A percentile compares a stretch with the other conserved stretches of the same genome.
These are phyloP conservation scores for Bursaphelenchus mucronatus DNA, from an alignment of 1,140 invertebrate genomes.

Conservation along the genomic window DNA sequence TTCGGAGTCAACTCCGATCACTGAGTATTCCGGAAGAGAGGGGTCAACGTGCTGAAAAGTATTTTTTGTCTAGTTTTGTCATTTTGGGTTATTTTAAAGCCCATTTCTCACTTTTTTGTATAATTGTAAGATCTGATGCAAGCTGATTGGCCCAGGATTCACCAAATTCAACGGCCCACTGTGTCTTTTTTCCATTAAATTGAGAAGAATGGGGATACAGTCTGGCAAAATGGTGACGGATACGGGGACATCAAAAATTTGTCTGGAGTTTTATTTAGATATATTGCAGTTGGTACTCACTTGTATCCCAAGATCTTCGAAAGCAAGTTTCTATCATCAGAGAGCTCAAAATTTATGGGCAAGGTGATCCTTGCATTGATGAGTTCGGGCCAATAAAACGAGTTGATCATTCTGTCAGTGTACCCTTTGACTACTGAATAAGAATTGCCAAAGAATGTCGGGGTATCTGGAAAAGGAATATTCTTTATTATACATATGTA, in stretches of 20 bases:
- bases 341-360: constrained; percentile 53
- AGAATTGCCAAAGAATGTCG: constrained; percentile 60
- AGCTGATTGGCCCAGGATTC: constrained; percentile 55
- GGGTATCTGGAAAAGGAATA: constrained; percentile 47
- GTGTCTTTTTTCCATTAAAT: constrained; percentile 52
- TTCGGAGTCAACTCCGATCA: constrained; percentile 44
- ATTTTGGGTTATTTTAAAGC: not conserved
- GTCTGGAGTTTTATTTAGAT: constrained; percentile 26
- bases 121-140: constrained; percentile 54
- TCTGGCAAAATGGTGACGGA: constrained; percentile 60
- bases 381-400: constrained; percentile 34
- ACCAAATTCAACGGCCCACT: constrained; percentile 54
- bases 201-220: constrained; percentile 53
- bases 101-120: constrained; percentile 50
- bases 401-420: constrained; percentile 57
- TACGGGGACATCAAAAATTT: constrained; percentile 60
- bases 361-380: constrained; percentile 59
- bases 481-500: not conserved
- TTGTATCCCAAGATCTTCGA: constrained; percentile 57
- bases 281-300: constrained; percentile 18
- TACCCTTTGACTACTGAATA: constrained; percentile 61
- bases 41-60: constrained; percentile 44
- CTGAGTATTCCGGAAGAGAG: constrained; percentile 32
- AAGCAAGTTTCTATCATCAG: constrained; percentile 55
- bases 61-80: not conserved